Percentiles rank a stretch among this genome's conserved stretches.
phyloP scores from a whole-genome alignment of 2,797 vertebrate species.

The Eptatretus atami region DNA sequence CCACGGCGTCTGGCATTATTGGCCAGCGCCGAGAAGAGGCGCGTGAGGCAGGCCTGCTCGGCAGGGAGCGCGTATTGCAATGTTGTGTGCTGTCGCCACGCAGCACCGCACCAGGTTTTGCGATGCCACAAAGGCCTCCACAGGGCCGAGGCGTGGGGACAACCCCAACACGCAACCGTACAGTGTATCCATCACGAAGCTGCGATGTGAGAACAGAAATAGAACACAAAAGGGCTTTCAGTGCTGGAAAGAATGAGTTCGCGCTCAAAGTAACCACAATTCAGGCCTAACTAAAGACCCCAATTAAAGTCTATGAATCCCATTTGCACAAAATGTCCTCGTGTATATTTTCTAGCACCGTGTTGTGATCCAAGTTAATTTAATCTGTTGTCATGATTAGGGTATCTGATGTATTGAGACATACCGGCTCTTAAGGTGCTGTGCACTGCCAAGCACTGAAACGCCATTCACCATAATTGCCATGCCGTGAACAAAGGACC shows the following conservation, averaged over 20 bases:
- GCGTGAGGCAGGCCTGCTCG: slow-evolving; percentile 18
- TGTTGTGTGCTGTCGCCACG: slow-evolving; percentile 27
- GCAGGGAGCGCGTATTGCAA: slow-evolving; percentile 44
- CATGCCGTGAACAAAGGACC: slow-evolving; percentile 49
- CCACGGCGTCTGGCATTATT: slow-evolving; percentile 16
- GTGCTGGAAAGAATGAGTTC: too few relatives aligned
- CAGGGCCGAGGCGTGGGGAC: slow-evolving; percentile 7
- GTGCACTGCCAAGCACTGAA: slow-evolving; percentile 47
- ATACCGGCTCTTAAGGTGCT: slow-evolving; percentile 33
- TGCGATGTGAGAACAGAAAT: slow-evolving; percentile 10
- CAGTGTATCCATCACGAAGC: slow-evolving; percentile 49
- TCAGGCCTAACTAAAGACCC: too few relatives aligned
- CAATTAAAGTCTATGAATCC: too few relatives aligned
- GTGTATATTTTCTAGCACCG: too few relatives aligned
- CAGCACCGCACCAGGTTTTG: slow-evolving; percentile 22
- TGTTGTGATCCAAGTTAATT: too few relatives aligned
- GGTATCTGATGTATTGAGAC: not conserved
- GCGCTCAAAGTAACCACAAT: too few relatives aligned
- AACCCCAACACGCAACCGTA: slow-evolving; percentile 22
- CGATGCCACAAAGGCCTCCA: slow-evolving; percentile 17
- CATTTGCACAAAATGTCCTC: too few relatives aligned
- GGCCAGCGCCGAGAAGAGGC: slow-evolving; percentile 24
- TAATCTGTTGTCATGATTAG: not conserved
- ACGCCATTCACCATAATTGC: slow-evolving; percentile 66
- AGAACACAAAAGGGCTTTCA: not conserved